Evolutionary conservation across 2,113 vertebrate genomes (phyloP).

Genomic region (Misgurnus anguillicaudatus): DNA sequence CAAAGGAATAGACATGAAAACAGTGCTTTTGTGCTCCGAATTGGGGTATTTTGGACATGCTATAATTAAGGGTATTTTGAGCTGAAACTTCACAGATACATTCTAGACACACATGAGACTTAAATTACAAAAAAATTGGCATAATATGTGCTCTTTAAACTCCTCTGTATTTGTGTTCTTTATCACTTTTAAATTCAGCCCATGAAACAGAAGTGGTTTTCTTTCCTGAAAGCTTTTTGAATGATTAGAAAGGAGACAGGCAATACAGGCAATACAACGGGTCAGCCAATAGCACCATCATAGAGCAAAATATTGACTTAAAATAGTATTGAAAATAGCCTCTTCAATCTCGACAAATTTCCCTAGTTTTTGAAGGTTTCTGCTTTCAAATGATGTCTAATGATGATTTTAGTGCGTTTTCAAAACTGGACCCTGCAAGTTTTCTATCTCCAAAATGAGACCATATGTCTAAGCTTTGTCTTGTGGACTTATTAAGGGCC

Average conservation of each 20-base stretch:
- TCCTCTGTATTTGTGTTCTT: too few species aligned
- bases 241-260: neutral
- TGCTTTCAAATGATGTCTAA: constrained; percentile 70
- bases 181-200: neutral
- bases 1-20: too few species aligned
- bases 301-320: neutral
- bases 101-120: too few species aligned
- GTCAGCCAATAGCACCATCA: constrained; percentile 1
- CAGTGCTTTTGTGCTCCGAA: too few species aligned
- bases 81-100: too few species aligned
- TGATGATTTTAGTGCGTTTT: constrained; percentile 64
- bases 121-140: too few species aligned
- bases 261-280: neutral
- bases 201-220: neutral
- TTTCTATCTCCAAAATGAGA: constrained; percentile 65
- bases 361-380: constrained; percentile 62
- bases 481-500: constrained; percentile 67
- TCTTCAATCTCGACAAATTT: constrained; percentile 65
- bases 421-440: constrained; percentile 62
- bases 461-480: constrained; percentile 61
- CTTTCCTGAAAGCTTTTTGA: neutral
- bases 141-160: too few species aligned
- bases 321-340: constrained; percentile 51
- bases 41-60: too few species aligned
- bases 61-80: too few species aligned